Evolutionary conservation across 53 echinoderm and acorn worm genomes (phyloP).

Genomic region (Crossaster papposus): DNA sequence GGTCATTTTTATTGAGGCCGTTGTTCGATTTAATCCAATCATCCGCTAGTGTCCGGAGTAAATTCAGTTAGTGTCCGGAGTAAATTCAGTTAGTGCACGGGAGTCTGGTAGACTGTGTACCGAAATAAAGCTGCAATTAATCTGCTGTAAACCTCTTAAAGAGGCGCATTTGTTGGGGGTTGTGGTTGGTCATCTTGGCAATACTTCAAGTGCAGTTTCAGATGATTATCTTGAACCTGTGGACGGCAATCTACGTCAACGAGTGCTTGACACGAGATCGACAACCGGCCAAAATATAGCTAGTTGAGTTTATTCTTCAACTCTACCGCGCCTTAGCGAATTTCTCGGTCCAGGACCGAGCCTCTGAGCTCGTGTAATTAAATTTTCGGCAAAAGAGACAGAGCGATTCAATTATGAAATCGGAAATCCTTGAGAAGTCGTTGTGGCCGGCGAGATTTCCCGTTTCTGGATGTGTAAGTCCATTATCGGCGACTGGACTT

Average conservation of each 20-base stretch:
- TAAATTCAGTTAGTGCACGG: not conserved
- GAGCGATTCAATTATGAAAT: conserved; percentile 52
- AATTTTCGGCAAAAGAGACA: conserved; percentile 31
- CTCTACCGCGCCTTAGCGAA: not conserved
- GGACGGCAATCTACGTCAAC: not conserved
- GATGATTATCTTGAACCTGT: not conserved
- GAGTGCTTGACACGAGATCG: conserved; percentile 1
- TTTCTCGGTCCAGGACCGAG: not conserved
- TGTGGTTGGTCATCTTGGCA: not conserved
- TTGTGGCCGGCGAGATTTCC: conserved; percentile 7
- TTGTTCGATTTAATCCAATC: conserved; percentile 19
- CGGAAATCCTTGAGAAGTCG: conserved; percentile 42
- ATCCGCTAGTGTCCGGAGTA: not conserved
- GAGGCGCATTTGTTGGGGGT: no score
- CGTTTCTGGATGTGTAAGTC: conserved; percentile 35
- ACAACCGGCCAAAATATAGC: not conserved
- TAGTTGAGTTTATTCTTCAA: not conserved
- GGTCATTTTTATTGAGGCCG: not conserved
- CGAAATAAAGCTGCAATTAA: not conserved
- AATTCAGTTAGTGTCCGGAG: not conserved
- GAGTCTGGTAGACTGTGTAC: not conserved
- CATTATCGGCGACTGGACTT: conserved; percentile 22
- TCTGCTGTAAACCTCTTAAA: not conserved
- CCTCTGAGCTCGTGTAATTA: conserved; percentile 6
- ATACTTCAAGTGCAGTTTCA: not conserved